Percentiles rank a stretch among this genome's conserved stretches.
These are phyloP conservation scores for Conops quadrifasciatus DNA, from an alignment of 2,888 invertebrate genomes.

Conservation along the genomic window DNA sequence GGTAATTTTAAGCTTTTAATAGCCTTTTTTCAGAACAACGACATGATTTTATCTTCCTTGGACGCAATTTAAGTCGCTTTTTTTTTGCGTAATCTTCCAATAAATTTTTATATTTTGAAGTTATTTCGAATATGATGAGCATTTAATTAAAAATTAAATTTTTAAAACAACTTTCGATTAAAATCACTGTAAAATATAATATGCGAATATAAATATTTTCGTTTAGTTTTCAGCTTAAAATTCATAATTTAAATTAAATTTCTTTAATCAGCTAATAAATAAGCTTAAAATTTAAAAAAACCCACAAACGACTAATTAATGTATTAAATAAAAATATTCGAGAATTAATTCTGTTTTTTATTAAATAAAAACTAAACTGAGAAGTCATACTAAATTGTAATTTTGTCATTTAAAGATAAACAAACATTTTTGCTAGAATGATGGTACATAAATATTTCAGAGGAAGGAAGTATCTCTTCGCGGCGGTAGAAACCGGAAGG, in stretches of 20 bases:
- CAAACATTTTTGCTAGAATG: not conserved
- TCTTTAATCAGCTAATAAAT: too few species aligned
- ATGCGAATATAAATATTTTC: not conserved
- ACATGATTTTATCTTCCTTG: too few species aligned
- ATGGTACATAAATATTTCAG: too few species aligned
- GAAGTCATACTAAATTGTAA: too few species aligned
- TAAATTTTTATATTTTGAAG: not conserved
- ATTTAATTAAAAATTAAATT: conserved; percentile 3
- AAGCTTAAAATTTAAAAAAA: too few species aligned
- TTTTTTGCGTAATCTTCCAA: not conserved
- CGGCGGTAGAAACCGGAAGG: not conserved
- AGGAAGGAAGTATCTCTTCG: conserved; percentile 17
- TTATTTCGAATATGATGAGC: not conserved
- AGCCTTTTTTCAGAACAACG: too few species aligned
- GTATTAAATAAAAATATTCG: too few species aligned
- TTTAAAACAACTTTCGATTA: not conserved
- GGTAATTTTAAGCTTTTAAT: too few species aligned
- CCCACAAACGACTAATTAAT: too few species aligned
- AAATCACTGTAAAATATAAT: not conserved
- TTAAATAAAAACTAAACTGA: too few species aligned
- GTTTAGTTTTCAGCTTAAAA: not conserved
- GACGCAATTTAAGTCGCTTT: not conserved
- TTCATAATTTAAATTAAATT: not conserved
- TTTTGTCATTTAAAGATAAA: not conserved
- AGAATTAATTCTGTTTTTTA: too few species aligned